phyloP scores from a whole-genome alignment of 1,140 invertebrate species.

The Drosophila melanogaster region DNA sequence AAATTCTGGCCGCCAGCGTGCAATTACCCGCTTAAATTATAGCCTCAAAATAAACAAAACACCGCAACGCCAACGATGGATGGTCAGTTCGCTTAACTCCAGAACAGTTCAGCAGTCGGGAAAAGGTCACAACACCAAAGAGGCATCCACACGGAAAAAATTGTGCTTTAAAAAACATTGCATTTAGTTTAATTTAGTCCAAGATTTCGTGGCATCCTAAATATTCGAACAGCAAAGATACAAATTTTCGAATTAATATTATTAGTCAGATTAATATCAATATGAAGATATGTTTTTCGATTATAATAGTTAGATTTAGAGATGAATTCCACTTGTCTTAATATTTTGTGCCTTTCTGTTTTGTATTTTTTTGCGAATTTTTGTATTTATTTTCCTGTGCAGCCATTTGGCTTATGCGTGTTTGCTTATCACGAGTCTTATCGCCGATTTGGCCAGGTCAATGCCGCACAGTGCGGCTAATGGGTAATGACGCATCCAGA shows the following conservation, averaged over 20 bases:
- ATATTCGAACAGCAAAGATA: too few relatives aligned
- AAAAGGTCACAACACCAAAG: constrained; percentile 31
- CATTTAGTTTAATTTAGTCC: too few relatives aligned
- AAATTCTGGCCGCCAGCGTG: constrained; percentile 85
- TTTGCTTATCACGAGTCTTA: constrained; percentile 70
- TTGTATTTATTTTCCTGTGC: background rate
- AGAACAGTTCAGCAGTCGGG: constrained; percentile 3
- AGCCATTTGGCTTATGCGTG: constrained; percentile 53
- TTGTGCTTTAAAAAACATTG: too few relatives aligned
- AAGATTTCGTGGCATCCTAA: too few relatives aligned
- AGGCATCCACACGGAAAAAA: background rate
- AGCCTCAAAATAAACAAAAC: constrained; percentile 85
- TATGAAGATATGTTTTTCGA: too few relatives aligned
- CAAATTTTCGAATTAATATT: too few relatives aligned
- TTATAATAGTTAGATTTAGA: too few relatives aligned
- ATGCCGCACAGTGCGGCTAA: constrained; percentile 67
- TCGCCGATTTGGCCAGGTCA: constrained; percentile 46
- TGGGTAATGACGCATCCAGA: constrained; percentile 65
- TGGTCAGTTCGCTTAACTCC: constrained; percentile 14
- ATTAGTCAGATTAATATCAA: too few relatives aligned
- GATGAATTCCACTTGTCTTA: too few relatives aligned
- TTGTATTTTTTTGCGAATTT: background rate
- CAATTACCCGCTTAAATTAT: constrained; percentile 85
- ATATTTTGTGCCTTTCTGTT: background rate
- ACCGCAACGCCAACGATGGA: constrained; percentile 67